Percentiles rank a stretch among this genome's conserved stretches.
Conservation (phyloP, 2,113 vertebrate genomes). For the Tinamus guttatus region DNA sequence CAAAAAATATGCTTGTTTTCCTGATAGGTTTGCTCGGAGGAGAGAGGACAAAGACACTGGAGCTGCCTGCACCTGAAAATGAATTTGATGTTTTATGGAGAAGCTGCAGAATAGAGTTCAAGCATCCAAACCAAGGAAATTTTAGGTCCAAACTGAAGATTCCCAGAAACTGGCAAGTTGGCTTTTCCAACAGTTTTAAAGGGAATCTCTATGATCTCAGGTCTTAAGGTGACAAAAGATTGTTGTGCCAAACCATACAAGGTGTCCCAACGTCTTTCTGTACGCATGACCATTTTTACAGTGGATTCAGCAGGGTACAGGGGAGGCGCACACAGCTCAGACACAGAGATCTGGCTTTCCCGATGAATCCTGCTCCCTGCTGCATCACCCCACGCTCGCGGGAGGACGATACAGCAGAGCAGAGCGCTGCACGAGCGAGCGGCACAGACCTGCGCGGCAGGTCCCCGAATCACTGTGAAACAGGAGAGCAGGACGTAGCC, state of each 20-base stretch:
- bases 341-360: neutral
- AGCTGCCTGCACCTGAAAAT: neutral
- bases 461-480: neutral
- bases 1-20: neutral
- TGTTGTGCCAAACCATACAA: neutral
- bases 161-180: neutral
- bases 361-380: neutral
- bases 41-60: neutral
- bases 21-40: neutral
- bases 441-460: rapidly evolving
- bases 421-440: rapidly evolving
- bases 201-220: neutral
- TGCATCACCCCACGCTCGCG: neutral
- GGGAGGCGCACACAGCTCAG: neutral
- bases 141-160: neutral
- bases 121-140: neutral
- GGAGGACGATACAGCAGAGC: neutral
- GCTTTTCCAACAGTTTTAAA: neutral
- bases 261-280: neutral
- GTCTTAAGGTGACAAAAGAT: neutral
- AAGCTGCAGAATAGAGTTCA: neutral
- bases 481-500: neutral
- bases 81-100: neutral
- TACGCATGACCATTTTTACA: neutral
- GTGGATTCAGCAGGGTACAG: neutral